These are phyloP conservation scores for Tonatia bakeri DNA, from an alignment of 2,113 vertebrate species.

Conservation along the genomic window DNA sequence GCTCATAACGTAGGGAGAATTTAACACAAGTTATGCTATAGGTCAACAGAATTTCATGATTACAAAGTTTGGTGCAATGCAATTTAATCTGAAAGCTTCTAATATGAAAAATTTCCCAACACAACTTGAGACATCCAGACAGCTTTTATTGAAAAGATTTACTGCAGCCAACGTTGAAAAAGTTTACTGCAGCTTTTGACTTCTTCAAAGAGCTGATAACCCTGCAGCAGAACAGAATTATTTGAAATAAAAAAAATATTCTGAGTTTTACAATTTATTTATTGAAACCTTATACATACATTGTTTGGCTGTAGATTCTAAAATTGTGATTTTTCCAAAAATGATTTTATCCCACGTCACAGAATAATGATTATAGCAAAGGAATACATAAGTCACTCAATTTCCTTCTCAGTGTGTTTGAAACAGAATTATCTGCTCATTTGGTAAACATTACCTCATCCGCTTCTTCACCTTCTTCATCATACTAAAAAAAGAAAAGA, in stretches of 20 bases:
- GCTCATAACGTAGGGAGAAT: slow-evolving; percentile 64
- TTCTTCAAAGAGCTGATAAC: slow-evolving; percentile 80
- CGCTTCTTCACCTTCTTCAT: slow-evolving; percentile 98
- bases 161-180: slow-evolving; percentile 79
- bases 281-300: slow-evolving; percentile 77
- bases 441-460: slow-evolving; percentile 91
- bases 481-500: slow-evolving; percentile 86
- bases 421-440: slow-evolving; percentile 62
- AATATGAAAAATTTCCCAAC: slow-evolving; percentile 77
- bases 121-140: slow-evolving; percentile 76
- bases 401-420: slow-evolving; percentile 53
- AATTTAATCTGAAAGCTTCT: slow-evolving; percentile 74
- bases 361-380: slow-evolving; percentile 65
- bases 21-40: slow-evolving; percentile 70
- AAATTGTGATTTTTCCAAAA: slow-evolving; percentile 57
- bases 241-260: slow-evolving; percentile 78
- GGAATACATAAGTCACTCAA: slow-evolving; percentile 64
- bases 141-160: slow-evolving; percentile 78
- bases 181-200: slow-evolving; percentile 80
- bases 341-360: slow-evolving; percentile 56
- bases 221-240: slow-evolving; percentile 79
- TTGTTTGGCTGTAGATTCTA: slow-evolving; percentile 71
- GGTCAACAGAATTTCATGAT: slow-evolving; percentile 69
- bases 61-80: slow-evolving; percentile 67
- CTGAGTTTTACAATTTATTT: slow-evolving; percentile 77